Percentiles rank a stretch among this genome's conserved stretches.
phyloP scores from a whole-genome alignment of 2,113 vertebrate genomes.

The Polypterus bichir region DNA sequence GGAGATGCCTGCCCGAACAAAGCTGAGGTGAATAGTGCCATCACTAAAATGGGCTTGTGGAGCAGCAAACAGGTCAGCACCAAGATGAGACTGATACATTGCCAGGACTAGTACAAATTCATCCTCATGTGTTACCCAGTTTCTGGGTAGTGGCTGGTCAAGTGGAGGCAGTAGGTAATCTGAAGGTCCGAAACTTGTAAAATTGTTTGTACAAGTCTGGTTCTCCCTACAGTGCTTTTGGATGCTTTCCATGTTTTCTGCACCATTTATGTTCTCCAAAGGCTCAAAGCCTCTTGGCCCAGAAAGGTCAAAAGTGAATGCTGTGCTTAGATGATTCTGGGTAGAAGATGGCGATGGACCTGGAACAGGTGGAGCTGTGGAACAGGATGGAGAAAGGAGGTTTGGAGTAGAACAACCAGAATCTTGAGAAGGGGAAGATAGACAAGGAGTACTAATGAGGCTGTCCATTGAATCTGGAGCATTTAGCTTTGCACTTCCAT shows the following conservation, averaged over 20 bases:
- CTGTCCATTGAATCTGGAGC: no score
- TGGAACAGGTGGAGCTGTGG: constrained; percentile 42
- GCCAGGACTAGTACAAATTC: constrained; percentile 76
- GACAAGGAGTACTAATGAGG: constrained; percentile 29
- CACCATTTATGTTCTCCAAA: no score
- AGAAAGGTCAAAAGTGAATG: constrained; percentile 51
- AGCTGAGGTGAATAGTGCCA: constrained; percentile 71
- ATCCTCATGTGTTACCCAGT: constrained; percentile 71
- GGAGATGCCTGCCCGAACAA: constrained; percentile 68
- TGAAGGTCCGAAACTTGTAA: constrained; percentile 27
- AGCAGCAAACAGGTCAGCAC: constrained; percentile 63
- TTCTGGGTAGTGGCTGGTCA: constrained; percentile 60
- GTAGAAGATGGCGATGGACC: constrained; percentile 43
- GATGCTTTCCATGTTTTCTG: no score
- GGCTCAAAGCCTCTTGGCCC: constrained; percentile 30
- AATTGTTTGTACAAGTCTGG: neutral
- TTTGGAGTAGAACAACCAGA: constrained; percentile 34
- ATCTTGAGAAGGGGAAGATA: constrained; percentile 36
- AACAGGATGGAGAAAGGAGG: constrained; percentile 43
- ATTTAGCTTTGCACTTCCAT: no score
- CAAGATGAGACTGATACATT: constrained; percentile 68
- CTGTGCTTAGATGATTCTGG: constrained; percentile 37
- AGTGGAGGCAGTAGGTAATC: constrained; percentile 67
- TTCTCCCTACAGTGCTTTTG: neutral
- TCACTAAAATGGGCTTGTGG: constrained; percentile 71